phyloP scores from a whole-genome alignment of 2,888 invertebrate genomes.

The Pherbina coryleti region DNA sequence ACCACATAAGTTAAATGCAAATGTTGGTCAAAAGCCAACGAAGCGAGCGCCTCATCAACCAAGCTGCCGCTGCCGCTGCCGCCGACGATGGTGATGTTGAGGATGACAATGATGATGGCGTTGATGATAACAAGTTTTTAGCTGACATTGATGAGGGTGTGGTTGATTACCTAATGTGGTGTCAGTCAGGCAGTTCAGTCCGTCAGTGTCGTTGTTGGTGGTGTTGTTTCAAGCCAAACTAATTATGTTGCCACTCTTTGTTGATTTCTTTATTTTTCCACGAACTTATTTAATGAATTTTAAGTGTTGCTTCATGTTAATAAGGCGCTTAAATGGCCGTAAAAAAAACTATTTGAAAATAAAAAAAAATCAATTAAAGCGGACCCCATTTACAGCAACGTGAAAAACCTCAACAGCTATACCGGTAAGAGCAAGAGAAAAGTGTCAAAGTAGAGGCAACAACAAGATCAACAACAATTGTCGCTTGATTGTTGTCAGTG shows the following conservation, averaged over 20 bases:
- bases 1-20: constrained; percentile 49
- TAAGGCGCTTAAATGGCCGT: constrained; percentile 27
- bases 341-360: constrained; percentile 7
- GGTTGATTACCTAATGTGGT: neutral
- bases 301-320: constrained; percentile 24
- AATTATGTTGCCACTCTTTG: constrained; percentile 17
- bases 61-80: neutral
- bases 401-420: constrained; percentile 19
- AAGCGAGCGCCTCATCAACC: constrained; percentile 33
- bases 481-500: constrained; percentile 13
- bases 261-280: constrained; percentile 9
- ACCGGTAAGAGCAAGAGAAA: neutral
- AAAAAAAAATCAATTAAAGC: constrained; percentile 33
- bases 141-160: constrained; percentile 29
- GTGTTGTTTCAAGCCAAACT: constrained; percentile 13
- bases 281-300: constrained; percentile 26
- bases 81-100: neutral
- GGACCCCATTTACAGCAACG: neutral
- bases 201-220: neutral
- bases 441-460: neutral
- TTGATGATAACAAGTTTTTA: neutral
- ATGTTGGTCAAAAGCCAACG: constrained; percentile 50
- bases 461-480: constrained; percentile 11
- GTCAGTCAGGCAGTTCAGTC: neutral
- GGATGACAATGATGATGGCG: neutral